These are phyloP conservation scores for Clamator glandarius DNA, from an alignment of 2,797 vertebrate species.

Conservation along the genomic window DNA sequence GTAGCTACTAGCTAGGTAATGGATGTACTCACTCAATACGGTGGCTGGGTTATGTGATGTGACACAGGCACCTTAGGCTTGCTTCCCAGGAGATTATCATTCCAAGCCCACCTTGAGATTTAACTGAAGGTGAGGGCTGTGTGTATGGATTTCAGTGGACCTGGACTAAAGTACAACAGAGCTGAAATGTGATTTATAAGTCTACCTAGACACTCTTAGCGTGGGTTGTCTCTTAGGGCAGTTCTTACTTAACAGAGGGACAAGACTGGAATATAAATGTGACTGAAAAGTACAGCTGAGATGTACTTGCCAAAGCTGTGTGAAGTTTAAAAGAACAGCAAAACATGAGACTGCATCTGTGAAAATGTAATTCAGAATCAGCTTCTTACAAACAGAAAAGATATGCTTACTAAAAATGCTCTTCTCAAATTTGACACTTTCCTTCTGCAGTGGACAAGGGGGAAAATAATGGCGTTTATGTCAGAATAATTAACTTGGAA, in stretches of 20 bases:
- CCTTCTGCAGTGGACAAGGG: slow-evolving; percentile 49
- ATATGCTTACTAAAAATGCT: not conserved
- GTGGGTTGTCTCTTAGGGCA: slow-evolving; percentile 4
- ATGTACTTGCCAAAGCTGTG: not conserved
- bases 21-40: not conserved
- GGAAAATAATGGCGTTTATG: slow-evolving; percentile 63
- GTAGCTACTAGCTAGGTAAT: not conserved
- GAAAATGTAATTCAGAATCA: not conserved
- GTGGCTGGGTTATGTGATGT: not conserved
- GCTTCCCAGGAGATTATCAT: not conserved
- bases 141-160: not conserved
- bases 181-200: slow-evolving; percentile 27
- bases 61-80: not conserved
- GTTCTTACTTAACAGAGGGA: not conserved
- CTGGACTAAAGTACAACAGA: not conserved
- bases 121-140: slow-evolving; percentile 2
- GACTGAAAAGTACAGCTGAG: not conserved
- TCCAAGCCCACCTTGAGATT: slow-evolving; percentile 13
- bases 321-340: slow-evolving; percentile 12
- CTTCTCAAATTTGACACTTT: slow-evolving; percentile 51
- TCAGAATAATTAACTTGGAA: slow-evolving; percentile 63
- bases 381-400: not conserved
- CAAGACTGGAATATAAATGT: slow-evolving; percentile 20
- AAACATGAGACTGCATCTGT: not conserved
- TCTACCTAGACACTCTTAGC: not conserved